phyloP scores from a whole-genome alignment of 2,888 invertebrate genomes.

The Theodoxus fluviatilis region DNA sequence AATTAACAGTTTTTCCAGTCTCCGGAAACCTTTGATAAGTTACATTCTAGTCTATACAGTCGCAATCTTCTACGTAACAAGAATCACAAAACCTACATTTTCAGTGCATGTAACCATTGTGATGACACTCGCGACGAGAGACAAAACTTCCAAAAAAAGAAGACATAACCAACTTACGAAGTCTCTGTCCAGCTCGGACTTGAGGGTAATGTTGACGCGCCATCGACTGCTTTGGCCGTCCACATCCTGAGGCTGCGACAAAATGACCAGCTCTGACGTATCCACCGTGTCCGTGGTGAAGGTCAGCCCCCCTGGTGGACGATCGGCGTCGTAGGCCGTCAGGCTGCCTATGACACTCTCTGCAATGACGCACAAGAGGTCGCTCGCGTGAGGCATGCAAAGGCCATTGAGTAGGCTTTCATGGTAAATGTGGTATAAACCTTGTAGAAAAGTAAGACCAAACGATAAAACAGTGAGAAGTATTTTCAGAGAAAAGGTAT shows the following conservation, averaged over 20 bases:
- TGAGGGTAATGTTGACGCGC: conserved; percentile 48
- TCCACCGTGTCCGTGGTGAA: conserved; percentile 38
- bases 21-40: too few species aligned
- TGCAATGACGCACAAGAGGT: conserved; percentile 30
- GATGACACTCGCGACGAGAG: neutral
- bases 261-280: conserved; percentile 37
- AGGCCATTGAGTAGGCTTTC: too few species aligned
- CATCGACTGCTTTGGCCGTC: conserved; percentile 35
- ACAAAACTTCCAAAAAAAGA: neutral
- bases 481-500: too few species aligned
- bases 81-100: too few species aligned
- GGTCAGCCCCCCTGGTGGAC: conserved; percentile 38
- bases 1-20: neutral
- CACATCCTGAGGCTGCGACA: conserved; percentile 33
- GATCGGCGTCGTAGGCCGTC: conserved; percentile 48
- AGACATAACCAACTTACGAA: conserved; percentile 34
- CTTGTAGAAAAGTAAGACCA: neutral
- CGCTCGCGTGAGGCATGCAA: too few species aligned
- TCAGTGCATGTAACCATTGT: neutral
- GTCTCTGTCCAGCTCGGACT: conserved; percentile 46
- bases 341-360: conserved; percentile 44
- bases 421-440: too few species aligned
- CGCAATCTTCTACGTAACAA: too few species aligned
- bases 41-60: too few species aligned
- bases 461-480: too few species aligned